Base-by-base conservation (phyloP, 2,888 invertebrate species). In the Lacanobia oleracea region DNA sequence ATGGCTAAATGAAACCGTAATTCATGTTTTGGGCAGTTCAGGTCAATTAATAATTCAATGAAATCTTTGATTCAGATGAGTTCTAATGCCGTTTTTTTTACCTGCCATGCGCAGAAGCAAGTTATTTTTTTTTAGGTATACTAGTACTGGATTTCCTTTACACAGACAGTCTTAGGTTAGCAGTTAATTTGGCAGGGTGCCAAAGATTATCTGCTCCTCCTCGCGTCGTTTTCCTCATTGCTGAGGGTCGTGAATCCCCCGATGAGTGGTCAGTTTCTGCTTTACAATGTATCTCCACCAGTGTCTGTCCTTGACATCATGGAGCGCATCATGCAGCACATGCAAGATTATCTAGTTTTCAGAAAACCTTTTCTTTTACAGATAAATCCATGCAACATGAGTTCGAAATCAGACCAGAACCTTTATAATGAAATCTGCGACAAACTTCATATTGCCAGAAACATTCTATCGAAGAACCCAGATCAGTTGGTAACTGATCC, bases 401-500 rank as follows among this genome's bases (percentile, higher is more conserved):
- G 5, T 56, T 61, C 75, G 8, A 50, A 56, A 2, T 9, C 23
- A 1, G 51, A 79, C 8, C 12, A 45, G 3, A 6, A 27, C 0
- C 2, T 56, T 18, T 43, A 8, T n/a, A 10, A 54, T n/a, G 67
- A 67, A 57, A 54, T 77, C 64, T 9, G 10, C 4, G 82, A 81
- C 10, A 77, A 61, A 43, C 14, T 79, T 0, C 21, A 57, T 27
- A 73, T 78, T 43, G 67, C 73, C n/a, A 51, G 48, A 57, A 7
- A 67, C 18, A 8, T 82, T 23, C 1, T 63, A 37, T 1, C 18
- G 6, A 53, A 21, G n/a, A 8, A 0, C 9, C 4, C 10, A 10
- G 10, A 9, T 33, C 1, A 9, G 3, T 4, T n/a, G 8, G 10
- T 9, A 1, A 27, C 10, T 6, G 16, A 43, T 21, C 56, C 12